Evolutionary conservation across 2,888 invertebrate genomes (phyloP).

Genomic region (Ephialtes manifestator): DNA sequence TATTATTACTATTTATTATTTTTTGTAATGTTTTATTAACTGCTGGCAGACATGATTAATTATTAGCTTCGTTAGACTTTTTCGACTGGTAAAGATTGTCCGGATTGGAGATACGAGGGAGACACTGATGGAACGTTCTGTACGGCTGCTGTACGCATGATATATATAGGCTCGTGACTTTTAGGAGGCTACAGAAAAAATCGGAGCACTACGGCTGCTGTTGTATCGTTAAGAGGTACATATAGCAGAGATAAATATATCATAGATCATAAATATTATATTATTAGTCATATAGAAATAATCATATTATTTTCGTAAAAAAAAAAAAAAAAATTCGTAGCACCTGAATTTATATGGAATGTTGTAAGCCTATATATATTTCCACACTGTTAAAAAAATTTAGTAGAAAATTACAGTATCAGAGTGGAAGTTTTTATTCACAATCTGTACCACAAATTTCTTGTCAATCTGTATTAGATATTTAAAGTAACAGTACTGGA

Average conservation of each 20-base stretch:
- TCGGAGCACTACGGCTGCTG: neutral
- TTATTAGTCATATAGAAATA: no score
- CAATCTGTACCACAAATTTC: no score
- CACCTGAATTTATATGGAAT: no score
- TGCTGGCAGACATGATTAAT: neutral
- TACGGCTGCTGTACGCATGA: neutral
- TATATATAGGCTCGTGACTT: conserved; percentile 15
- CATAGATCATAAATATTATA: neutral
- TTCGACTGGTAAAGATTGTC: neutral
- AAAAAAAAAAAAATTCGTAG: no score
- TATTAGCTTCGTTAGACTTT: neutral
- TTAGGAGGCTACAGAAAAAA: conserved; percentile 10
- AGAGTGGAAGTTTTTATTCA: no score
- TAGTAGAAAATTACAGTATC: no score
- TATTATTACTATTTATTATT: neutral
- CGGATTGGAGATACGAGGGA: neutral
- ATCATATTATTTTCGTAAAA: no score
- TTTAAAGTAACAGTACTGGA: no score
- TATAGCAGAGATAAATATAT: neutral
- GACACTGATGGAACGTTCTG: conserved; percentile 2
- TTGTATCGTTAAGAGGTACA: neutral
- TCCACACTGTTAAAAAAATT: no score
- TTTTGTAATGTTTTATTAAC: neutral
- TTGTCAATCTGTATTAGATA: no score
- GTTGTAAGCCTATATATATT: no score